These are phyloP conservation scores for Pogonus chalceus DNA, from an alignment of 1,140 invertebrate genomes.

Conservation along the genomic window DNA sequence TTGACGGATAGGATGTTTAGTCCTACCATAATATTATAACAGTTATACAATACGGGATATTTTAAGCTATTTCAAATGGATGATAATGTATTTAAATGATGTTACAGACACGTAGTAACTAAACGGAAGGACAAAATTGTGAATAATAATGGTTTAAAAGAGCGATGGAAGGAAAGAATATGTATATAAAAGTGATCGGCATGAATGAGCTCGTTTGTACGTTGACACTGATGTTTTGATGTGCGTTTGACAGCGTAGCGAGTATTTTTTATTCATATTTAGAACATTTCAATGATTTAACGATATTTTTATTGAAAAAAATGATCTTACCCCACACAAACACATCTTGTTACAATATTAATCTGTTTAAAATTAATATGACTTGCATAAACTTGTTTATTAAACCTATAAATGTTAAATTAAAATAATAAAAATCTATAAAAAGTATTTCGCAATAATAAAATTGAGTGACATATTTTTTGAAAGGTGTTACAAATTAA, in stretches of 20 bases:
- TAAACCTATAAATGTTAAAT: too few relatives aligned
- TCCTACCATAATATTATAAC: too few relatives aligned
- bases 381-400: too few relatives aligned
- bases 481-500: too few relatives aligned
- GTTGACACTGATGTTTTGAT: slow-evolving; percentile 13
- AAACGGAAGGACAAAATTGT: slow-evolving; percentile 16
- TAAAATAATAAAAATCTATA: too few relatives aligned
- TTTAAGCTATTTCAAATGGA: background rate
- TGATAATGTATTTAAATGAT: background rate
- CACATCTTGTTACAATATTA: too few relatives aligned
- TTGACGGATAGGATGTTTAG: background rate
- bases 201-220: slow-evolving; percentile 2
- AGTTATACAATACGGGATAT: too few relatives aligned
- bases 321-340: too few relatives aligned
- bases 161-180: background rate
- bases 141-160: slow-evolving; percentile 11
- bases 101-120: background rate
- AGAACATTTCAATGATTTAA: slow-evolving; percentile 14
- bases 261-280: too few relatives aligned
- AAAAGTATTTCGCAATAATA: too few relatives aligned
- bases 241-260: slow-evolving; percentile 3
- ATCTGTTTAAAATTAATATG: too few relatives aligned
- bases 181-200: background rate
- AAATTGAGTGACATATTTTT: too few relatives aligned
- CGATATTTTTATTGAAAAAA: slow-evolving; percentile 16